These are phyloP conservation scores for Coecobrya sp. DNA, from an alignment of 2,888 invertebrate genomes.

Conservation along the genomic window DNA sequence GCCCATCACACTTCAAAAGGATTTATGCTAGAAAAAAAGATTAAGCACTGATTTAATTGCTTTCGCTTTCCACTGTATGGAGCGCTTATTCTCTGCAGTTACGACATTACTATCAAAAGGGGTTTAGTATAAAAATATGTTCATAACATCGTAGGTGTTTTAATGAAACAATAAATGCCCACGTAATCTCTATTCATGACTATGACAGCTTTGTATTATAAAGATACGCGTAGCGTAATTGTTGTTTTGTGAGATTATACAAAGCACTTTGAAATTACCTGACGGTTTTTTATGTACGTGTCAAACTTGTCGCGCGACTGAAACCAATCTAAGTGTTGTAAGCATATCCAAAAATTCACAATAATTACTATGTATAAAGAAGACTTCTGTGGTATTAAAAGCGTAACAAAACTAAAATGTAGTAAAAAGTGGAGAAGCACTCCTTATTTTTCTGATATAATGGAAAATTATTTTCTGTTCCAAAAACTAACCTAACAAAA, in stretches of 20 bases:
- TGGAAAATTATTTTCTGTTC: background rate
- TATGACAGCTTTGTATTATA: background rate
- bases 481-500: background rate
- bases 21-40: slow-evolving; percentile 16
- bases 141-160: too few relatives aligned
- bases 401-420: too few relatives aligned
- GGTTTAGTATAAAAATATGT: background rate
- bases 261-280: background rate
- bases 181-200: too few relatives aligned
- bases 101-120: background rate
- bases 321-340: background rate
- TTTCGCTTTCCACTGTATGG: background rate
- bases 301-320: background rate
- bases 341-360: background rate
- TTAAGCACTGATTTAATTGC: slow-evolving; percentile 50
- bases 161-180: too few relatives aligned
- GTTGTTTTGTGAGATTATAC: slow-evolving; percentile 34
- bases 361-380: too few relatives aligned
- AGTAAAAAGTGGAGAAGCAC: too few relatives aligned
- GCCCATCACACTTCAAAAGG: slow-evolving; percentile 21
- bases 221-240: background rate
- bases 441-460: too few relatives aligned
- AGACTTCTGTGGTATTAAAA: too few relatives aligned
- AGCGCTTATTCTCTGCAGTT: background rate
- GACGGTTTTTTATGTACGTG: background rate